Evolutionary conservation across 2,888 invertebrate species (phyloP), one percentile per base, ranked within the genome.

Genomic region (Gastrophysa polygoni): DNA sequence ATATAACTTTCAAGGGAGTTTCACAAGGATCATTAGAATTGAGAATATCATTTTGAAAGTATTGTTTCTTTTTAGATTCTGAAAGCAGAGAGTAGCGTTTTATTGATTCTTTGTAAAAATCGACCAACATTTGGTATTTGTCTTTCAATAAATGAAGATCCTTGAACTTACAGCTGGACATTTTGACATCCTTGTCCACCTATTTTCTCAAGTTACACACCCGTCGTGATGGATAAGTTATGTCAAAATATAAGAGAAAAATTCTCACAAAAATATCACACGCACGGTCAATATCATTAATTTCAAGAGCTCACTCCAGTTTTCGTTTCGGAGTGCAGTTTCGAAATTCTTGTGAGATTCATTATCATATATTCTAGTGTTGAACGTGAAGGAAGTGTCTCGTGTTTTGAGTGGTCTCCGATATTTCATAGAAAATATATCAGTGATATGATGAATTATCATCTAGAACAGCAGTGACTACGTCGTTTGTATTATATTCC

Each of bases 71-170:
- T 49, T 49, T n/a, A n/a, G 14, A 7, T 28, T 49, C 29, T 49
- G 14, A 28, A 29, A 49, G 49, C 28, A 2, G 28, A 28, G 49
- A 28, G 28, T 49, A 5, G 20, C 14, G 43, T 43, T 14, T 43
- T 43, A 7, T 43, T 14, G 49, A 49, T 49, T 49, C 49, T 29
- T 29, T 49, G 29, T 49, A 49, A 29, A 49, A 49, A 49, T 49
- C 49, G 14, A 28, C 49, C 28, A 49, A 28, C 28, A 28, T 28
- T 14, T 21, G 49, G 49, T 49, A 48, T 48, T 48, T 21, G 8
- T 48, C 20, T 48, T 17, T 43, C 43, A 43, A 43, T 7, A 5
- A 43, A 43, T 7, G n/a, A 43, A 43, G 16, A 43, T 7, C 16
- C n/a, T 43, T 16, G 3, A 43, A 11, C 4, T 43, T 43, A 43